These are phyloP conservation scores for Myoxocephalus aenaeus DNA, from an alignment of 2,797 vertebrate genomes.

Conservation along the genomic window DNA sequence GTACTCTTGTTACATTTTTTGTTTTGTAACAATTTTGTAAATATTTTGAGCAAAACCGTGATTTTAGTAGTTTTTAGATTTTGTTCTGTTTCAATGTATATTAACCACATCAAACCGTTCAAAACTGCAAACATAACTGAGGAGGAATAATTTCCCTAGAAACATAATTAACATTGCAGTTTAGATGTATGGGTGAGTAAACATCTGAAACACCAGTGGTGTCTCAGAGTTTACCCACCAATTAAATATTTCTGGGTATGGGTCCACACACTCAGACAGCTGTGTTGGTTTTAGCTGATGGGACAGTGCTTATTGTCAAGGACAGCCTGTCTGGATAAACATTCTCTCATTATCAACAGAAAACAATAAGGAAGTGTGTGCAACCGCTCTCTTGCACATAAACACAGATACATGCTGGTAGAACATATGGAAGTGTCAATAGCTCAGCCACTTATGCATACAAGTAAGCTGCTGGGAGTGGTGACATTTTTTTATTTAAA, in stretches of 20 bases:
- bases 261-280: constrained; percentile 52
- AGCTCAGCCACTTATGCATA: constrained; percentile 1
- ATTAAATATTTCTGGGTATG: constrained; percentile 53
- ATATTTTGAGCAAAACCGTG: not conserved
- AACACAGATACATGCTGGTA: not conserved
- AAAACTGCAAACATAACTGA: not conserved
- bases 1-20: not conserved
- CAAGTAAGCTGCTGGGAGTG: not conserved
- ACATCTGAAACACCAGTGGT: not conserved
- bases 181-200: not conserved
- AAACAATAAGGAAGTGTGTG: constrained; percentile 22
- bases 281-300: constrained; percentile 72
- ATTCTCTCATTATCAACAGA: constrained; percentile 52
- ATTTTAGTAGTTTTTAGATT: not conserved
- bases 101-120: not conserved
- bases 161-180: not conserved
- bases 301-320: constrained; percentile 50
- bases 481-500: not conserved
- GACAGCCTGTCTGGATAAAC: constrained; percentile 66
- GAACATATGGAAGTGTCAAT: constrained; percentile 9
- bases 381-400: constrained; percentile 3
- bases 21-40: not conserved
- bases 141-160: not conserved
- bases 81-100: not conserved
- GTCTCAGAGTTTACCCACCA: constrained; percentile 37